Percentiles rank a stretch among this genome's conserved stretches.
These are phyloP conservation scores for Pachymerium ferrugineum DNA, from an alignment of 2,888 invertebrate species.

Conservation along the genomic window DNA sequence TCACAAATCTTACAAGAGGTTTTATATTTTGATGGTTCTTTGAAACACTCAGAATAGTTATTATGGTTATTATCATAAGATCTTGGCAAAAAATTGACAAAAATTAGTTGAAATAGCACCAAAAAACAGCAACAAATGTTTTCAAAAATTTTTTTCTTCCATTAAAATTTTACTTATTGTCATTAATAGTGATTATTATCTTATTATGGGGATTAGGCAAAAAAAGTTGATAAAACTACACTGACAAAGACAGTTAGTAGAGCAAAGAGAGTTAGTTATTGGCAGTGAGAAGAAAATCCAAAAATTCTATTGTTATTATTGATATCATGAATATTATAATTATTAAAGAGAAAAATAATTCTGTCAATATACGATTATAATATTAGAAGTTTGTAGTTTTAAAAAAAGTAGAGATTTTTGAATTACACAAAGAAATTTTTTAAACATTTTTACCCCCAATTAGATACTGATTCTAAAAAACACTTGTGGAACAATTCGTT, in stretches of 20 bases:
- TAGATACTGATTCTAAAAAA: too few species aligned
- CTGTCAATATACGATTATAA: slow-evolving; percentile 16
- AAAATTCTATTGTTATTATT: slow-evolving; percentile 15
- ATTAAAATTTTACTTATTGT: neutral
- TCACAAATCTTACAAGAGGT: neutral
- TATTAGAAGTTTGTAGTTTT: slow-evolving; percentile 21
- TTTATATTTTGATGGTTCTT: neutral
- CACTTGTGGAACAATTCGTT: too few species aligned
- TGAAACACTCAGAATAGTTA: slow-evolving; percentile 8
- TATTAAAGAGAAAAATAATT: slow-evolving; percentile 23
- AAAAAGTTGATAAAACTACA: slow-evolving; percentile 20
- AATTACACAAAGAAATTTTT: too few species aligned
- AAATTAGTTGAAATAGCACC: slow-evolving; percentile 23
- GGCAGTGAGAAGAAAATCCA: slow-evolving; percentile 5
- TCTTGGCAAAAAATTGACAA: neutral
- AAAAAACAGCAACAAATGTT: slow-evolving; percentile 17
- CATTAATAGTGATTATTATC: neutral
- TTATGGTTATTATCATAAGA: slow-evolving; percentile 1
- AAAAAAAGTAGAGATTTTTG: slow-evolving; percentile 15
- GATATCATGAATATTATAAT: neutral
- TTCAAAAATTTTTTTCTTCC: too few species aligned
- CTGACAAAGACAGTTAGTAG: slow-evolving; percentile 11
- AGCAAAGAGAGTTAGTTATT: slow-evolving; percentile 24
- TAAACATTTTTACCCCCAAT: too few species aligned
- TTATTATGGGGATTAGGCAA: slow-evolving; percentile 4